Percentiles rank a stretch among this genome's conserved stretches.
These are phyloP conservation scores for Oophaga sylvatica DNA, from an alignment of 2,797 vertebrate species.

Conservation along the genomic window DNA sequence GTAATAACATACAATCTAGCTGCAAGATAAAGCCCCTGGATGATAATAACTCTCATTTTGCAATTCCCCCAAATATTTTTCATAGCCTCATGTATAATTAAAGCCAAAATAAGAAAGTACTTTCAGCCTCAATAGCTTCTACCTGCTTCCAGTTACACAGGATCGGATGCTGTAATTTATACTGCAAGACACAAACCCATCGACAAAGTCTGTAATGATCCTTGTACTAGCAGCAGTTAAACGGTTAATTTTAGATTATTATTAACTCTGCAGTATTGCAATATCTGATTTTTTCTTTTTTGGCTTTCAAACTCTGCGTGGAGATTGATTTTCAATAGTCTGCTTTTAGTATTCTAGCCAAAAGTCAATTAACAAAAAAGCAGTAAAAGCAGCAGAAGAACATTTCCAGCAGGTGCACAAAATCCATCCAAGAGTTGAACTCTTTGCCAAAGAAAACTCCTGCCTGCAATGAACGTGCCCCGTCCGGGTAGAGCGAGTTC, in stretches of 20 bases:
- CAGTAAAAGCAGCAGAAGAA: conserved; percentile 55
- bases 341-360: conserved; percentile 70
- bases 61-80: not conserved
- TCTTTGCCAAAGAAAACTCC: conserved; percentile 39
- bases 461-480: conserved; percentile 2
- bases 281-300: conserved; percentile 74
- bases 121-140: not conserved
- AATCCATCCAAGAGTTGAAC: conserved; percentile 52
- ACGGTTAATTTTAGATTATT: conserved; percentile 81
- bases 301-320: conserved; percentile 76
- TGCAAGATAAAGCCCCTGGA: not conserved
- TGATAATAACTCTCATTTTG: not conserved
- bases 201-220: conserved; percentile 73
- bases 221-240: conserved; percentile 72
- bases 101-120: conserved; percentile 17
- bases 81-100: conserved; percentile 32
- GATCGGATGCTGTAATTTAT: conserved; percentile 30
- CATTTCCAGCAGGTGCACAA: conserved; percentile 59
- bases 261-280: conserved; percentile 78
- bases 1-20: too few species aligned
- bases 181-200: conserved; percentile 58
- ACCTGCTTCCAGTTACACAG: conserved; percentile 55
- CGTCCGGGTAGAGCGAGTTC: not conserved
- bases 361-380: conserved; percentile 67
- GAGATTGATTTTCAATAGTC: conserved; percentile 78